phyloP scores from a whole-genome alignment of 2,888 invertebrate species.

The Dolichomitus sp. region DNA sequence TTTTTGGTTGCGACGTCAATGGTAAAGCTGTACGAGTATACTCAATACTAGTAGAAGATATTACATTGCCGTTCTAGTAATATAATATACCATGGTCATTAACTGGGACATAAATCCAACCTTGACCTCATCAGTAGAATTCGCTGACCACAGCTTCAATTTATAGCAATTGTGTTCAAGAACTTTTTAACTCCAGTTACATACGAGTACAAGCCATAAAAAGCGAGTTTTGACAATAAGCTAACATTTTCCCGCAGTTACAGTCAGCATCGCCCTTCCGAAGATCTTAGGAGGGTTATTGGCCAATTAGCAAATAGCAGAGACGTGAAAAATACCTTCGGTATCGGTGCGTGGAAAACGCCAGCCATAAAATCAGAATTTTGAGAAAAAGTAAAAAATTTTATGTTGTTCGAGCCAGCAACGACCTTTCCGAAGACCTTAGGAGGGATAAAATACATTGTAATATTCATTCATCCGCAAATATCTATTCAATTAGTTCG shows the following conservation, averaged over 20 bases:
- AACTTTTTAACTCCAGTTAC: neutral
- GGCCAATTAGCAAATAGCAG: no score
- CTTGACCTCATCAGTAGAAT: neutral
- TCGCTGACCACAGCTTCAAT: neutral
- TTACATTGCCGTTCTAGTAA: neutral
- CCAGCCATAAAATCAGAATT: no score
- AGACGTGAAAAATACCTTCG: no score
- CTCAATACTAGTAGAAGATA: neutral
- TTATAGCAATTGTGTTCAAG: neutral
- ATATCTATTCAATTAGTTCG: no score
- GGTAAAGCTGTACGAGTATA: neutral
- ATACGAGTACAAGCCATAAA: neutral
- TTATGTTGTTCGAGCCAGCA: no score
- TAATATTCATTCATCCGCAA: no score
- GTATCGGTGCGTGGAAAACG: no score
- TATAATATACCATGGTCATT: neutral
- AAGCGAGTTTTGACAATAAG: neutral
- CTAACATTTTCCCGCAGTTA: neutral
- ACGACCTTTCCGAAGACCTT: no score
- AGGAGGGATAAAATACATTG: no score
- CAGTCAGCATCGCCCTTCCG: neutral
- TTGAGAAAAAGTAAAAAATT: no score
- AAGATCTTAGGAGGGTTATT: no score
- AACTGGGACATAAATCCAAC: neutral
- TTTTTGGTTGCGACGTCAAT: no score